Conservation (phyloP, 1,140 invertebrate genomes). For the Cyclina sinensis region DNA sequence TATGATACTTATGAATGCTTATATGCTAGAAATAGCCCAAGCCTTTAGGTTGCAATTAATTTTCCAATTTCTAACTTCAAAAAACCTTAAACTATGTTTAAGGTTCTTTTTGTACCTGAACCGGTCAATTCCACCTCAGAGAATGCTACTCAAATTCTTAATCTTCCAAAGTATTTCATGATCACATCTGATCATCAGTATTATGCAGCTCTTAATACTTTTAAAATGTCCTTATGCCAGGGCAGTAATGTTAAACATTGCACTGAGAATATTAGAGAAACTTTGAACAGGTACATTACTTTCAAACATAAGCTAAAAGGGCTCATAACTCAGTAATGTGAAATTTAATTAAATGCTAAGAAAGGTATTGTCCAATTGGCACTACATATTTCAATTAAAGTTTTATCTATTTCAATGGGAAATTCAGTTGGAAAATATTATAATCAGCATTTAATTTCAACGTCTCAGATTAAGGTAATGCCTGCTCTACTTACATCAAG, state of each 20-base stretch:
- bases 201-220: conserved; percentile 4
- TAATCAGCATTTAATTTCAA: no score
- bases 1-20: conserved; percentile 16
- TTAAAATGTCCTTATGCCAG: conserved; percentile 24
- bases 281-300: no score
- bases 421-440: no score
- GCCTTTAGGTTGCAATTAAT: conserved; percentile 3
- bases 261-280: conserved; percentile 22
- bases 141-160: conserved; percentile 57
- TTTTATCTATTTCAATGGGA: no score
- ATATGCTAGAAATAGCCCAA: conserved; percentile 12
- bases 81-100: background rate
- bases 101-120: conserved; percentile 29
- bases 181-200: conserved; percentile 40
- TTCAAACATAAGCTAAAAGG: no score
- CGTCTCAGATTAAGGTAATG: no score
- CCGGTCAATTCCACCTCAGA: conserved; percentile 37
- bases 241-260: conserved; percentile 17
- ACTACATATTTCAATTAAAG: no score
- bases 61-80: conserved; percentile 16
- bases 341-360: no score
- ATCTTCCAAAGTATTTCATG: conserved; percentile 43
- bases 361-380: no score
- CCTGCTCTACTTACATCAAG: no score
- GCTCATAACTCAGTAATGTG: no score